These are phyloP conservation scores for Nannoperca australis DNA, from an alignment of 2,797 vertebrate species.

Conservation along the genomic window DNA sequence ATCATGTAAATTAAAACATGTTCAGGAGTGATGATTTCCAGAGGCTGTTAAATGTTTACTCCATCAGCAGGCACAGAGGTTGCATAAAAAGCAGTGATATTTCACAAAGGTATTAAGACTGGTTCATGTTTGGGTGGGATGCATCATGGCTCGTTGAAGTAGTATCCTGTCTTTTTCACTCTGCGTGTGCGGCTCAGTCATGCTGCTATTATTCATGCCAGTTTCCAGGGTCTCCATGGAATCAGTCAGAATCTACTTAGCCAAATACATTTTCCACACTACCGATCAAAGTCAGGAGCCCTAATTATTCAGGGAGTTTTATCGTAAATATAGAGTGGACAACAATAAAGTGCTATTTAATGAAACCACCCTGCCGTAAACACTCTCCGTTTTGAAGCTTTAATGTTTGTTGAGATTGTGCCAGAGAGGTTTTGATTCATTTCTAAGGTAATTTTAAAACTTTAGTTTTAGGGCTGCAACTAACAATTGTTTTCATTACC, in stretches of 20 bases:
- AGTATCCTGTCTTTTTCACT: conserved; percentile 45
- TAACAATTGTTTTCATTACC: not conserved
- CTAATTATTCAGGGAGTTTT: conserved; percentile 44
- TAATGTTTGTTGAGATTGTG: not conserved
- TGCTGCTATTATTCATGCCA: conserved; percentile 52
- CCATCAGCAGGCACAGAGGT: conserved; percentile 33
- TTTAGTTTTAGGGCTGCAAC: not conserved
- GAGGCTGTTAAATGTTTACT: conserved; percentile 54
- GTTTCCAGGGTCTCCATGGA: conserved; percentile 53
- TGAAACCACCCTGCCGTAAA: conserved; percentile 2
- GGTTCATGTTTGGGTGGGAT: conserved; percentile 38
- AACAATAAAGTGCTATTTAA: not conserved
- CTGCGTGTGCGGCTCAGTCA: conserved; percentile 50
- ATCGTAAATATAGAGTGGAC: not conserved
- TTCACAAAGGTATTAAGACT: conserved; percentile 48
- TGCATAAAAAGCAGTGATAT: conserved; percentile 50
- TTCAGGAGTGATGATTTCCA: conserved; percentile 33
- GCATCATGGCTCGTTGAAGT: conserved; percentile 45
- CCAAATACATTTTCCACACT: conserved; percentile 48
- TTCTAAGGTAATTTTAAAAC: not conserved
- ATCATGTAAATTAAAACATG: conserved; percentile 57
- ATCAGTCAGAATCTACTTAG: conserved; percentile 57
- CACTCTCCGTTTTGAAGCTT: not conserved
- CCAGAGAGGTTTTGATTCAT: not conserved
- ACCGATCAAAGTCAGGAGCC: conserved; percentile 55